phyloP scores from a whole-genome alignment of 2,113 vertebrate species.

The Ivindomyrus marchei region DNA sequence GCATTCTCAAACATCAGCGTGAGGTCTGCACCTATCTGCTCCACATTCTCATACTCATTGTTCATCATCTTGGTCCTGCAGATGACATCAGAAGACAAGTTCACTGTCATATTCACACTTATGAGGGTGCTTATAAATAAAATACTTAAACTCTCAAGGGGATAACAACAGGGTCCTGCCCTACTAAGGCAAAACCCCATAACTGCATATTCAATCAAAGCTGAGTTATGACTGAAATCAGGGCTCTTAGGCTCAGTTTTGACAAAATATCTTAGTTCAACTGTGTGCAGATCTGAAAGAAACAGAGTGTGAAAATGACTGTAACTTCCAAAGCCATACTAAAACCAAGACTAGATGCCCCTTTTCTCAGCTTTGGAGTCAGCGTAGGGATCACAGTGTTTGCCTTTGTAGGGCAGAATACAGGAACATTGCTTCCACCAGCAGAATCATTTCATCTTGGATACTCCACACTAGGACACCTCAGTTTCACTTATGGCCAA shows the following conservation, averaged over 20 bases:
- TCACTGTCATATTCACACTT: background rate
- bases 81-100: background rate
- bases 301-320: background rate
- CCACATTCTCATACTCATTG: constrained; percentile 88
- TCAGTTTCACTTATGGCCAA: background rate
- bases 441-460: background rate
- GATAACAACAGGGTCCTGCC: background rate
- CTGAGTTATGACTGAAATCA: background rate
- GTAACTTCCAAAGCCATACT: background rate
- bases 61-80: constrained; percentile 89
- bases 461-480: background rate
- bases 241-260: background rate
- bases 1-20: constrained; percentile 97
- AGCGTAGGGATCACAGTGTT: background rate
- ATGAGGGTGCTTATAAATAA: background rate
- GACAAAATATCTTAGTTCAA: background rate
- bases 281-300: background rate
- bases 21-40: constrained; percentile 85
- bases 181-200: background rate
- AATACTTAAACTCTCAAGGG: background rate
- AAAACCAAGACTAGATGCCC: background rate
- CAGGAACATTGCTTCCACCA: background rate
- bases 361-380: background rate
- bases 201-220: background rate
- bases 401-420: background rate